Base-by-base conservation (phyloP, 2,797 vertebrate species). In the Meriones psammophilus region DNA sequence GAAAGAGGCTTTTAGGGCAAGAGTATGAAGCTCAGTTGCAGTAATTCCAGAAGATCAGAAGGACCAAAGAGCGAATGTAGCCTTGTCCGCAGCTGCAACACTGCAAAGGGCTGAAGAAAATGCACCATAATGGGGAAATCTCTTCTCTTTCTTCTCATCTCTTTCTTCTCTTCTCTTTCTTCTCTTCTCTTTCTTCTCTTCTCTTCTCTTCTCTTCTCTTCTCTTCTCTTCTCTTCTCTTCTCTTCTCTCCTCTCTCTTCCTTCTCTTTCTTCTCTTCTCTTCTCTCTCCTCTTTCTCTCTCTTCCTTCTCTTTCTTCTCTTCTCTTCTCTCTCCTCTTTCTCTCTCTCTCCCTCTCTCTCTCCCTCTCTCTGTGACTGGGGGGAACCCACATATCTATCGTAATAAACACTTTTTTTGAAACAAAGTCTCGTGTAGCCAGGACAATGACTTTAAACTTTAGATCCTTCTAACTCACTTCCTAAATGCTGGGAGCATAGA, bases 41-140 rank as follows among this genome's bases (percentile, higher is more conserved):
- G 42, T 94, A 80, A 91, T 56, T 91, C 62, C 74, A 83, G 95
- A 87, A 58, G n/a, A 26, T 68, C 18, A 66, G 18, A 69, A 50
- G 26, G 24, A 85, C 24, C 12, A 46, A 62, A 86, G 79, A 68
- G 15, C 33, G n/a, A n/a, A 76, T 2, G 33, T 8, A 94, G n/a
- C 84, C n/a, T 58, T 12, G 22, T 93, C 78, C 83, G 87, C 89
- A 86, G 14, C 46, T 42, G 22, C 14, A 30, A 15, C 6, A 20
- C 81, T 81, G 71, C 8, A 30, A 1, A 30, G 22, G n/a, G n/a
- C 24, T 68, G 36, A 76, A 42, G 30, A 30, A 88, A 96, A n/a
- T 58, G 33, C 24, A 26, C 5, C 17, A 39, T n/a, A 17, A 12
- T 60, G 42, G 2, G n/a, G 28, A 15, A 9, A 22, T 66, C 42